Base-by-base conservation (phyloP, 1,140 invertebrate species). In the Varroa destructor region DNA sequence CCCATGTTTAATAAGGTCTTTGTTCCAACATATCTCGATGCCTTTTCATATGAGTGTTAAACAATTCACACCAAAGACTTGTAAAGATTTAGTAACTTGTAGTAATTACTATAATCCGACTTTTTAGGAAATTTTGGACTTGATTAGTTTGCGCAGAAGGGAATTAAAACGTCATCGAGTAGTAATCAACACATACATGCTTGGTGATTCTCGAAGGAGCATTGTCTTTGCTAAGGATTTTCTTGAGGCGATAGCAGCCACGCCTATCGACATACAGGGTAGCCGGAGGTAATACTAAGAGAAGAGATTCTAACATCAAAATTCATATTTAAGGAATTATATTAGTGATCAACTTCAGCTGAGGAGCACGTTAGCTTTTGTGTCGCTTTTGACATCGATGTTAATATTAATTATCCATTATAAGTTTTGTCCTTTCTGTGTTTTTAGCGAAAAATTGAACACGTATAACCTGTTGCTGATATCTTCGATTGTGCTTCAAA, bases 141-240 rank as follows among this genome's bases (percentile, higher is more conserved):
- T 67, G 40, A 46, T 67, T 12, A 67, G 37, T 37, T 46, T 67
- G 12, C 40, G 61, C 12, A n/a, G 61, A 8, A n/a, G 61, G 3
- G 61, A 67, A 46, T 40, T 67, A 46, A 67, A 67, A 67, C 46
- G 40, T 8, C 46, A 67, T 8, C 61, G 61, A 8, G 61, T 67
- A 1, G 46, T 67, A 12, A 67, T 67, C 2, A 67, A 67, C 61
- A 67, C 61, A 2, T 67, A 67, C 61, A 67, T 67, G 61, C 61
- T 67, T 3, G 61, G 61, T 3, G 61, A 67, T 40, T 37, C 61
- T 67, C 40, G 46, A 46, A 67, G 46, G 37, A 67, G 61, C 61
- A 67, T 67, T 67, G 61, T 67, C 46, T 67, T 67, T 46, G 61
- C 61, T 46, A 40, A 67, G 46, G 61, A 67, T 8, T 67, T 43